Base-by-base conservation (phyloP, 2,113 vertebrate species). In the Sebastes schlegelii region DNA sequence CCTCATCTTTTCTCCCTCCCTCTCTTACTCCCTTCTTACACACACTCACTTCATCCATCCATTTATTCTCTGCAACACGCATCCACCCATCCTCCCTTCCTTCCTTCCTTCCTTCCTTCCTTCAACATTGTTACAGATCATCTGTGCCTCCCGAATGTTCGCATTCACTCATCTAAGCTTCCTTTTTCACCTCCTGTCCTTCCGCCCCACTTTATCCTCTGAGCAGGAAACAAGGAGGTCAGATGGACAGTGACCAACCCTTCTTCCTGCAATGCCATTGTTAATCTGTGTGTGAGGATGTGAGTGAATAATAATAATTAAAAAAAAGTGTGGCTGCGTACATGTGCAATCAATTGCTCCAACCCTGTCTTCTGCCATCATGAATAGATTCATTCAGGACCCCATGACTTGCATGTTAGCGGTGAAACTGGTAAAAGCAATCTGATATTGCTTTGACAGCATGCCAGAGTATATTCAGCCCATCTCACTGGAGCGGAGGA, bases 201-300 rank as follows among this genome's bases (percentile, higher is more conserved):
- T 58, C 74, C 66, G 75, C 80, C 73, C 63, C 42, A 51, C 77
- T 74, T 62, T 43, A 77, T 82, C 66, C 72, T 88, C 64, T 45
- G 42, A 42, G 72, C 87, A 91, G 92, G 91, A 94, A 93, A 86
- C 79, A 77, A 55, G 26, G 57, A 75, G 90, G 87, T 91, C 86
- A 80, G 45, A 46, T 21, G 77, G 90, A 94, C 73, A 86, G 83
- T 85, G 91, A 91, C 77, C 80, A 86, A 92, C 58, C 72, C 57
- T 63, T 79, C 73, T 84, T 92, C 92, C 91, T 89, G 91, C 68
- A 46, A 6, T 7, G 48, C 81, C 83, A 94, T 93, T 93, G 85
- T 88, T 76, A 68, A 55, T 81, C 52, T 66, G 75, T 52, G 19
- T 80, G n/a, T 21, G 73, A 83, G 82, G 83, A 85, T 88, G 67